Percentiles rank a stretch among this genome's conserved stretches.
Evolutionary conservation across 2,888 invertebrate species (phyloP).

Genomic region (Acanthacorydalis orientalis): DNA sequence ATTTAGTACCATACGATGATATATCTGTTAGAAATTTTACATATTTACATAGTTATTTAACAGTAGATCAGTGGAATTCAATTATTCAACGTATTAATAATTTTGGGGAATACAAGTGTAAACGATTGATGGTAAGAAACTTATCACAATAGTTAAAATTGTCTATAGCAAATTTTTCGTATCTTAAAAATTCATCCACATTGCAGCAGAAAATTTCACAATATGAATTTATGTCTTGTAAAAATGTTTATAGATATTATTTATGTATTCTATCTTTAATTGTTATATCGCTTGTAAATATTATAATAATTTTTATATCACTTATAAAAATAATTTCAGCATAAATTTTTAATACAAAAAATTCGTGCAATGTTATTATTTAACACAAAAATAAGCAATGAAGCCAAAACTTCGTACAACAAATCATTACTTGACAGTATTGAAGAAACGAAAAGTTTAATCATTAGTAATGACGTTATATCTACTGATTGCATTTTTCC

Average conservation of each 20-base stretch:
- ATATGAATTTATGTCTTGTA: too few relatives aligned
- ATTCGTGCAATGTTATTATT: neutral
- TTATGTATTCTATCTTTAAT: too few relatives aligned
- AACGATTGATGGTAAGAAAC: constrained; percentile 15
- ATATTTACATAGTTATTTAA: constrained; percentile 13
- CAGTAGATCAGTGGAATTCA: constrained; percentile 14
- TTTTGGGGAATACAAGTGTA: constrained; percentile 12
- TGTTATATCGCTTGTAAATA: too few relatives aligned
- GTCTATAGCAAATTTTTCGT: neutral
- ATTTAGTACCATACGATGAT: neutral
- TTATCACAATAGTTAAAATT: neutral
- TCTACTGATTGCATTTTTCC: neutral
- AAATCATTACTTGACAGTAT: neutral
- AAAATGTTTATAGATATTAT: too few relatives aligned
- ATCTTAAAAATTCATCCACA: too few relatives aligned
- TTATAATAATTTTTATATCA: neutral
- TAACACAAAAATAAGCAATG: neutral
- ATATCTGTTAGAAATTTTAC: constrained; percentile 1
- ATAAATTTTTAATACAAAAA: neutral
- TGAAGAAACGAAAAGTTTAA: neutral
- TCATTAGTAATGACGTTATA: neutral
- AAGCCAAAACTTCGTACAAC: neutral
- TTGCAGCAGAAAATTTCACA: too few relatives aligned
- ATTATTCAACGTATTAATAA: constrained; percentile 13
- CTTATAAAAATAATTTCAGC: neutral